phyloP scores from a whole-genome alignment of 1,140 invertebrate species.

The Leptonema lineaticorne region DNA sequence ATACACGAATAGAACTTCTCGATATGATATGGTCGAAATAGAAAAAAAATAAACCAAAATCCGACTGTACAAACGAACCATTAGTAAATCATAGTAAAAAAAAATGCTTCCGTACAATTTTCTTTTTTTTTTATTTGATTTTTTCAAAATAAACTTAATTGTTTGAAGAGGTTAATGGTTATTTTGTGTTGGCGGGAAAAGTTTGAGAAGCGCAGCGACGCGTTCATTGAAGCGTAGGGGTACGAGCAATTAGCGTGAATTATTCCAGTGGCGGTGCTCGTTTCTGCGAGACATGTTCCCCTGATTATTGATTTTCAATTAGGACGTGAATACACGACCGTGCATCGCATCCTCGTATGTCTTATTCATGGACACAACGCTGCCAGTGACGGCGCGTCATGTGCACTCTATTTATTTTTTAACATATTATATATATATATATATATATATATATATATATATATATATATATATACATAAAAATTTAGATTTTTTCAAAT shows the following conservation, averaged over 20 bases:
- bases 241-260: slow-evolving; percentile 40
- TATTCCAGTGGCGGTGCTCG: slow-evolving; percentile 32
- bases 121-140: neutral
- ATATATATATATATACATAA: too few species aligned
- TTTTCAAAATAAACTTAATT: neutral
- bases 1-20: too few species aligned
- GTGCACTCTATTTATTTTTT: neutral
- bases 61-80: neutral
- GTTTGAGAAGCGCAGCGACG: too few species aligned
- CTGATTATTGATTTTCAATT: slow-evolving; percentile 43
- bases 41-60: neutral
- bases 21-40: neutral
- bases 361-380: slow-evolving; percentile 28
- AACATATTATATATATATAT: too few species aligned
- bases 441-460: too few species aligned
- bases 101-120: neutral
- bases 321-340: slow-evolving; percentile 25
- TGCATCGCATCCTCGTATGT: slow-evolving; percentile 27
- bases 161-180: neutral
- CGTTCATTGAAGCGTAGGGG: slow-evolving; percentile 10
- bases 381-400: slow-evolving; percentile 15
- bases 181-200: too few species aligned
- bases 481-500: too few species aligned
- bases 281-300: slow-evolving; percentile 33
- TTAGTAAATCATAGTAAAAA: neutral